Percentiles rank a stretch among this genome's conserved stretches.
These are phyloP conservation scores for Heliconius congener DNA, from an alignment of 1,140 invertebrate species.

Conservation along the genomic window DNA sequence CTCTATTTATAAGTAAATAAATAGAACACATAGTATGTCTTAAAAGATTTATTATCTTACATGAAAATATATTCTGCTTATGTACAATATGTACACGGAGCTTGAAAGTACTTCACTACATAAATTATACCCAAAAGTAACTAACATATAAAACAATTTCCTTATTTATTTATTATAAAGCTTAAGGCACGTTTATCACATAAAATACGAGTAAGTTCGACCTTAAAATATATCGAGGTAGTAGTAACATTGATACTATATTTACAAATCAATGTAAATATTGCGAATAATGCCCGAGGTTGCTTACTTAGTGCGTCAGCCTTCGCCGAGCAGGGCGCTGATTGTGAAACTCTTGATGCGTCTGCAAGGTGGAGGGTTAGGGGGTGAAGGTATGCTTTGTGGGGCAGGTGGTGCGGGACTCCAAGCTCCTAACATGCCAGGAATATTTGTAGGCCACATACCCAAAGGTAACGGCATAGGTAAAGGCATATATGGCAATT, in stretches of 20 bases:
- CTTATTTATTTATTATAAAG: slow-evolving; percentile 25
- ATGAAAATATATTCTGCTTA: slow-evolving; percentile 30
- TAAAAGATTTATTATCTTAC: slow-evolving; percentile 31
- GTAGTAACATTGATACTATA: slow-evolving; percentile 37
- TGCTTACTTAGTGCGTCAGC: slow-evolving; percentile 47
- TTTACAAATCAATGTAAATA: slow-evolving; percentile 46
- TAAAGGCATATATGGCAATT: slow-evolving; percentile 59
- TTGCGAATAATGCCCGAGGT: slow-evolving; percentile 39
- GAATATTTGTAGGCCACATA: slow-evolving; percentile 58
- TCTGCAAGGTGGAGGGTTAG: slow-evolving; percentile 57
- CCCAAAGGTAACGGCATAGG: slow-evolving; percentile 69
- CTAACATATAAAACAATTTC: slow-evolving; percentile 11
- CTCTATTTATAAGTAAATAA: background rate
- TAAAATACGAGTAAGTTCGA: slow-evolving; percentile 31
- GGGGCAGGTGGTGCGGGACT: slow-evolving; percentile 53
- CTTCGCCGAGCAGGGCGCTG: slow-evolving; percentile 72
- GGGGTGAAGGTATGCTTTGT: slow-evolving; percentile 50
- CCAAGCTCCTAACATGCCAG: slow-evolving; percentile 53
- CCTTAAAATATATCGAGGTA: slow-evolving; percentile 35
- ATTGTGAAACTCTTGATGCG: slow-evolving; percentile 76
- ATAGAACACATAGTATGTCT: background rate
- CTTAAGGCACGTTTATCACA: slow-evolving; percentile 43
- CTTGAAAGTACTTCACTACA: slow-evolving; percentile 19
- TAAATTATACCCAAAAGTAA: slow-evolving; percentile 30
- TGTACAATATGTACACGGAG: slow-evolving; percentile 36